Percentiles rank a stretch among this genome's conserved stretches.
These are phyloP conservation scores for Archivesica marissinica DNA, from an alignment of 1,140 invertebrate genomes.

Conservation along the genomic window DNA sequence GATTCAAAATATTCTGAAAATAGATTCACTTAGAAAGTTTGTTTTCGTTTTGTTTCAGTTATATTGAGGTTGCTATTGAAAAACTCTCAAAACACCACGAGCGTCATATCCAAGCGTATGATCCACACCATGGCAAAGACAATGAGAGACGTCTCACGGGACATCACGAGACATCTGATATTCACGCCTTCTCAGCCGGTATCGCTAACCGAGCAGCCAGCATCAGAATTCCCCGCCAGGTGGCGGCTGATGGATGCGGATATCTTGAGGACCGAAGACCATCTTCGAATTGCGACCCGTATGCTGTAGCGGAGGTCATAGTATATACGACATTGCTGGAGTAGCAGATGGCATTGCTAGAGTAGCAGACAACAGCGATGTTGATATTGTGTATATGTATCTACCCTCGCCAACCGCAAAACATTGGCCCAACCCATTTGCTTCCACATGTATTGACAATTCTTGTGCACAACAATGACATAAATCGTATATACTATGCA, in stretches of 20 bases:
- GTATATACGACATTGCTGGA: conserved; percentile 74
- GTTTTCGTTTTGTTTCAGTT: conserved; percentile 69
- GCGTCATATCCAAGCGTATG: conserved; percentile 94
- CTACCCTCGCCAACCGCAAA: too few relatives aligned
- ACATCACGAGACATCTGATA: conserved; percentile 82
- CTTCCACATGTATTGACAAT: too few relatives aligned
- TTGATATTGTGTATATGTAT: too few relatives aligned
- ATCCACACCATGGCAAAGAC: conserved; percentile 87
- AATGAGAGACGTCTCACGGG: conserved; percentile 85
- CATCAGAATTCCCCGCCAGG: conserved; percentile 83
- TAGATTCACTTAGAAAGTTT: too few relatives aligned
- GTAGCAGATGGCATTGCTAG: background rate
- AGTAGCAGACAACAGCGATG: too few relatives aligned
- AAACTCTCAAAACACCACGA: conserved; percentile 92
- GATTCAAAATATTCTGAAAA: too few relatives aligned
- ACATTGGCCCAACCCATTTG: too few relatives aligned
- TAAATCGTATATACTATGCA: too few relatives aligned
- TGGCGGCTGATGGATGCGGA: conserved; percentile 93
- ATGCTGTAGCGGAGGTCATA: conserved; percentile 85
- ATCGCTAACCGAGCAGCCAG: conserved; percentile 85
- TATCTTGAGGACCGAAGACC: conserved; percentile 97
- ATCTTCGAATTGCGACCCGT: conserved; percentile 97
- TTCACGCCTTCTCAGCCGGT: conserved; percentile 82
- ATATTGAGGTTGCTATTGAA: conserved; percentile 87
- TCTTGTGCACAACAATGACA: too few relatives aligned